Percentiles rank a stretch among this genome's conserved stretches.
Conservation (phyloP, 2,797 vertebrate genomes). For the Anniella stebbinsi region DNA sequence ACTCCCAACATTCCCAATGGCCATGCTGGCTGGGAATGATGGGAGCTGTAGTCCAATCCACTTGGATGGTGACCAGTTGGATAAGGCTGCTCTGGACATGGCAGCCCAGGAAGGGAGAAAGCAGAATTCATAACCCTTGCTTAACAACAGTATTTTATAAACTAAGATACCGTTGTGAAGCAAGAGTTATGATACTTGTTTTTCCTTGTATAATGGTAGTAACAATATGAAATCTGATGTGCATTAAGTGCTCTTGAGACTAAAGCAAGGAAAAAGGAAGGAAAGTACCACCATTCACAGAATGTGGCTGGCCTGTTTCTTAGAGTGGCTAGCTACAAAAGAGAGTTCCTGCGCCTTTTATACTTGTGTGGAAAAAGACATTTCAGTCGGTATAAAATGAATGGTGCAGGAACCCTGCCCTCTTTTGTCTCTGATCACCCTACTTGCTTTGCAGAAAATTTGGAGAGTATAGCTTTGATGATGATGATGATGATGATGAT, state of each 20-base stretch:
- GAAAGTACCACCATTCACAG: rapidly evolving
- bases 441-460: neutral
- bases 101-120: conserved; percentile 22
- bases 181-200: no score
- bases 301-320: neutral
- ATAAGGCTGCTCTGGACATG: neutral
- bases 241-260: neutral
- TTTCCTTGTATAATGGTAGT: neutral
- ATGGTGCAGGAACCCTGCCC: neutral
- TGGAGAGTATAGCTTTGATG: neutral
- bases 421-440: neutral
- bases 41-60: no score
- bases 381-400: neutral
- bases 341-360: neutral
- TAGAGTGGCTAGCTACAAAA: neutral
- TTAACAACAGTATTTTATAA: conserved; percentile 29
- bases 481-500: no score
- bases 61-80: no score
- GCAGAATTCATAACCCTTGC: neutral
- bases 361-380: neutral
- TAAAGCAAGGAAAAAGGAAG: neutral
- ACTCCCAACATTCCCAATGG: no score
- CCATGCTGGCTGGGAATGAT: no score
- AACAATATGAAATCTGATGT: conserved; percentile 19
- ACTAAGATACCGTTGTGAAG: neutral